Percentiles rank a stretch among this genome's conserved stretches.
Conservation (phyloP, 1,140 invertebrate species). For the Mycetomoellerius zeteki region DNA sequence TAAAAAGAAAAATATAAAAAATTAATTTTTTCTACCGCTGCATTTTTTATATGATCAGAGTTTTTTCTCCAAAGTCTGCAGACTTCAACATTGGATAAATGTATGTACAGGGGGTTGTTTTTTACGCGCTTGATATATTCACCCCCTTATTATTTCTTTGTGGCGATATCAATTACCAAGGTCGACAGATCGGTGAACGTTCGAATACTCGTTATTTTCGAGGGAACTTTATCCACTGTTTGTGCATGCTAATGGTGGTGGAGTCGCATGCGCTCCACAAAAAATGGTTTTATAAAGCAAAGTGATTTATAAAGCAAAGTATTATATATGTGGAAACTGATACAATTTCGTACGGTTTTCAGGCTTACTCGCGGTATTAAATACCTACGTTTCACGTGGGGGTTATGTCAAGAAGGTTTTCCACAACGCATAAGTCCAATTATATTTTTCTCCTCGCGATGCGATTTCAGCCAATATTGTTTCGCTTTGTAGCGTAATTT, state of each 20-base stretch:
- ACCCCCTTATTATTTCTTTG: not conserved
- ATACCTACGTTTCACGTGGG: not conserved
- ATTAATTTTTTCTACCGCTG: not conserved
- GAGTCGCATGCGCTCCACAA: not conserved
- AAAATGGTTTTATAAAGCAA: slow-evolving; percentile 37
- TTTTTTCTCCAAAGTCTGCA: not conserved
- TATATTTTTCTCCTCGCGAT: slow-evolving; percentile 11
- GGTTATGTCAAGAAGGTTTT: not conserved
- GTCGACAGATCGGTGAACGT: not conserved
- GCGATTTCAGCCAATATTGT: slow-evolving; percentile 11
- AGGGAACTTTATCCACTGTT: slow-evolving; percentile 29
- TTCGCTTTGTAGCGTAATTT: slow-evolving; percentile 27
- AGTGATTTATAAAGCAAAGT: slow-evolving; percentile 31
- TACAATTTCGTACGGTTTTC: slow-evolving; percentile 25
- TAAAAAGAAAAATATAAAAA: not conserved
- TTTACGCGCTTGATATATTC: not conserved
- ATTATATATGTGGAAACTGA: slow-evolving; percentile 10
- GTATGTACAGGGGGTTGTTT: not conserved
- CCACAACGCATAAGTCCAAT: not conserved
- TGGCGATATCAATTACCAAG: slow-evolving; percentile 40
- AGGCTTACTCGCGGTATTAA: slow-evolving; percentile 2
- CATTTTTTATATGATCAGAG: not conserved
- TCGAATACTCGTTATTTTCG: slow-evolving; percentile 18
- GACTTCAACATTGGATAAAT: not conserved
- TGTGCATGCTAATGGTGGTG: slow-evolving; percentile 40